Evolutionary conservation across 2,888 invertebrate species (phyloP).

Genomic region (Trissoscelio sp.): DNA sequence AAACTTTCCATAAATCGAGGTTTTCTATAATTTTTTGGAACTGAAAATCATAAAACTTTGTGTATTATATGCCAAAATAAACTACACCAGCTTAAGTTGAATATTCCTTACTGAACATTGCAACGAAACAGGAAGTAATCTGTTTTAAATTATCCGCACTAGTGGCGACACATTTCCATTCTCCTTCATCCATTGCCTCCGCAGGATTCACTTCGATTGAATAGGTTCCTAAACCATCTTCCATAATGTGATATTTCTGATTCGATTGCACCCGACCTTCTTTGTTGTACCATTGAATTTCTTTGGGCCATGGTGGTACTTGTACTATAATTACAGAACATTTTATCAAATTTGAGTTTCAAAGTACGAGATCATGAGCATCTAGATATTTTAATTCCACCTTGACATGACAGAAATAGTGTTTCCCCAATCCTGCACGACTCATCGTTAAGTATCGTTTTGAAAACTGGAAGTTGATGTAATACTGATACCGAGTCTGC

Average conservation of each 20-base stretch:
- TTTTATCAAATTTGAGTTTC: conserved; percentile 80
- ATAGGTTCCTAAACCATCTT: conserved; percentile 93
- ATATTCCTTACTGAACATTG: conserved; percentile 89
- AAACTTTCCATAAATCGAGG: conserved; percentile 95
- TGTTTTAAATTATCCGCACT: conserved; percentile 90
- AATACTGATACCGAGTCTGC: conserved; percentile 86
- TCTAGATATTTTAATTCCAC: too few relatives aligned
- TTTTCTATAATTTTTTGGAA: conserved; percentile 95
- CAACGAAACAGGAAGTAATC: conserved; percentile 89
- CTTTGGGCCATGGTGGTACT: conserved; percentile 93
- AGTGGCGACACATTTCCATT: conserved; percentile 95
- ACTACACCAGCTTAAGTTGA: too few relatives aligned
- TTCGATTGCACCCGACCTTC: conserved; percentile 89
- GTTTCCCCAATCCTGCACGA: conserved; percentile 91
- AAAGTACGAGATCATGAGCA: too few relatives aligned
- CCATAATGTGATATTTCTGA: conserved; percentile 89
- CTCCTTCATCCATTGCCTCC: conserved; percentile 93
- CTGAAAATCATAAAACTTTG: conserved; percentile 85
- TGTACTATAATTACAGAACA: conserved; percentile 85
- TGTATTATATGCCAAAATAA: too few relatives aligned
- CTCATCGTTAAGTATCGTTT: conserved; percentile 89
- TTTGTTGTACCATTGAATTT: conserved; percentile 94
- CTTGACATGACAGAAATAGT: conserved; percentile 90
- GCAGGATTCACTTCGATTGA: conserved; percentile 90
- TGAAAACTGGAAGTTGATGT: conserved; percentile 92